Percentiles rank a stretch among this genome's conserved stretches.
Conservation (phyloP, 1,140 invertebrate genomes). For the Leptinotarsa defecta region DNA sequence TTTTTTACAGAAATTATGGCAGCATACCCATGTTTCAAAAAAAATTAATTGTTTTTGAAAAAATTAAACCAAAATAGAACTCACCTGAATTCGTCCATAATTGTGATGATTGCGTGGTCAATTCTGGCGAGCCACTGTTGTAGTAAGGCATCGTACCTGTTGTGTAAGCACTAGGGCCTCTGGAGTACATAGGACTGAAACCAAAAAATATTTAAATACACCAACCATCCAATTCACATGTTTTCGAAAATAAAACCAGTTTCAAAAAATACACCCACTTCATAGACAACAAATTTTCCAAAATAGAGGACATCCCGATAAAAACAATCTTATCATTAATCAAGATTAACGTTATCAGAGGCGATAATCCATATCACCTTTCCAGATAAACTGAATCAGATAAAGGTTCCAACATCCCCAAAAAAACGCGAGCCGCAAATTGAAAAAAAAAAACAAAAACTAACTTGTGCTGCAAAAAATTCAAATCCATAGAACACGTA, state of each 20-base stretch:
- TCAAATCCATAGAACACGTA: slow-evolving; percentile 39
- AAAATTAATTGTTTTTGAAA: background rate
- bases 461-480: slow-evolving; percentile 48
- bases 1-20: too few species aligned
- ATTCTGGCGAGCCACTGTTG: slow-evolving; percentile 45
- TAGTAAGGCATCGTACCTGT: slow-evolving; percentile 50
- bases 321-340: slow-evolving; percentile 25
- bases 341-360: slow-evolving; percentile 4
- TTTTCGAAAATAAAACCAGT: background rate
- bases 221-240: background rate
- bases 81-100: slow-evolving; percentile 53
- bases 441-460: slow-evolving; percentile 35
- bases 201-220: slow-evolving; percentile 26
- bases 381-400: slow-evolving; percentile 15
- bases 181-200: slow-evolving; percentile 51
- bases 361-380: background rate
- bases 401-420: slow-evolving; percentile 16
- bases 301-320: slow-evolving; percentile 39
- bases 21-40: background rate
- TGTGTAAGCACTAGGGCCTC: slow-evolving; percentile 41
- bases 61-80: slow-evolving; percentile 7
- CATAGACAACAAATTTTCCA: slow-evolving; percentile 40
- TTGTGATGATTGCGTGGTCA: slow-evolving; percentile 40
- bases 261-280: slow-evolving; percentile 28
- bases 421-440: slow-evolving; percentile 18